These are phyloP conservation scores for Chaetodon auriga DNA, from an alignment of 2,113 vertebrate genomes.

Conservation along the genomic window DNA sequence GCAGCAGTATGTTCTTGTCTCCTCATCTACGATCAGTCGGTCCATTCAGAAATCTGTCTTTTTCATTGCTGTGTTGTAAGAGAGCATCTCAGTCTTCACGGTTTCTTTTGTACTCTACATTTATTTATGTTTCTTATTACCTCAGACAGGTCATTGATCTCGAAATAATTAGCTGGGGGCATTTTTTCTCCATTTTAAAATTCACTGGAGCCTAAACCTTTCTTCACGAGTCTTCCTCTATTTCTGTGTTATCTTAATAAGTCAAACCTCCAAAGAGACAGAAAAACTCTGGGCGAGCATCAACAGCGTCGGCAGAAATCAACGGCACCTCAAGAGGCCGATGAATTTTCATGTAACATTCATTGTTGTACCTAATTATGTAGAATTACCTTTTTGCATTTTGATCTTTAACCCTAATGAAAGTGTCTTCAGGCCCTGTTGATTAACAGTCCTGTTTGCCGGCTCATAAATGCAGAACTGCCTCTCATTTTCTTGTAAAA, in stretches of 20 bases:
- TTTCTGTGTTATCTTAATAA: constrained; percentile 35
- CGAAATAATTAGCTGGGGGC: constrained; percentile 22
- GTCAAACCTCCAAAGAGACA: constrained; percentile 25
- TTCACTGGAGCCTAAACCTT: constrained; percentile 33
- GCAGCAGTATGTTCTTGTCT: neutral
- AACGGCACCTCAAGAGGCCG: constrained; percentile 26
- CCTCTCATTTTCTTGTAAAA: constrained; percentile 48
- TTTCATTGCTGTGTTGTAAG: neutral
- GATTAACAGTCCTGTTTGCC: constrained; percentile 30
- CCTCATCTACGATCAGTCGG: neutral
- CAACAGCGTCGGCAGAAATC: constrained; percentile 16
- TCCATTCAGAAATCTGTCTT: neutral
- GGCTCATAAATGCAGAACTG: constrained; percentile 50
- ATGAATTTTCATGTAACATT: neutral
- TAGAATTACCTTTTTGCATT: constrained; percentile 43
- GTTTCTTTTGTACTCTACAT: neutral
- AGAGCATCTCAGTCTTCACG: neutral
- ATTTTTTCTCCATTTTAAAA: constrained; percentile 35
- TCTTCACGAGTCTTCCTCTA: constrained; percentile 37
- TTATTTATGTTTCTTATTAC: constrained; percentile 36
- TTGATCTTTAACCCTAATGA: constrained; percentile 44
- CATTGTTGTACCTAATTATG: constrained; percentile 38
- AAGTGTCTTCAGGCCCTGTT: constrained; percentile 11
- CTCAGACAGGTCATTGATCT: constrained; percentile 35
- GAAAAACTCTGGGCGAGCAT: constrained; percentile 9